These are phyloP conservation scores for Pandion haliaetus DNA, from an alignment of 2,113 vertebrate species.

Conservation along the genomic window DNA sequence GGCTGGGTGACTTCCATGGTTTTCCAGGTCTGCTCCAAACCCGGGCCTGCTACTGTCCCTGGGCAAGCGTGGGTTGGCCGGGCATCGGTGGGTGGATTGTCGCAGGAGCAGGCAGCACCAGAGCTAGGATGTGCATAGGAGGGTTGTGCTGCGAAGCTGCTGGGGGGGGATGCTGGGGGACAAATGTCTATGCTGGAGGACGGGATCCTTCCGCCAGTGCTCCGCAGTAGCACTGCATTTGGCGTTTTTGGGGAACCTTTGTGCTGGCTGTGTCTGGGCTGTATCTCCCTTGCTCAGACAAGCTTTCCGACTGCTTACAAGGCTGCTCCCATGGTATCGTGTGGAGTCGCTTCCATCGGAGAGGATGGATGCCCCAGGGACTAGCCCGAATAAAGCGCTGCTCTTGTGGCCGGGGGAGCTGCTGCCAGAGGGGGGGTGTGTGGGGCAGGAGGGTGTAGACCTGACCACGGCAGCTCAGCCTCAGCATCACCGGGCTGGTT, in stretches of 20 bases:
- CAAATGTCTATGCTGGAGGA: too few species aligned
- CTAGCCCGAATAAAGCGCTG: neutral
- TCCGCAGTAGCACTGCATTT: neutral
- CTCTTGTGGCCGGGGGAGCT: neutral
- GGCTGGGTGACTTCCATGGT: neutral
- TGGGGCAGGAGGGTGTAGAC: neutral
- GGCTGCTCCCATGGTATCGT: fast-evolving
- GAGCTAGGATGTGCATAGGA: fast-evolving
- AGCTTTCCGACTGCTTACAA: neutral
- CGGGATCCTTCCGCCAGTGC: fast-evolving
- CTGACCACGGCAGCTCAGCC: neutral
- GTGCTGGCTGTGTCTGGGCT: neutral
- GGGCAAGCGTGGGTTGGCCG: neutral
- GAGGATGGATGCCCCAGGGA: neutral
- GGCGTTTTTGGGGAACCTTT: neutral
- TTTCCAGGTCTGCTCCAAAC: neutral
- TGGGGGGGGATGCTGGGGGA: too few species aligned
- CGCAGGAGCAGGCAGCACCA: neutral
- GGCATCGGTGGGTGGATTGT: neutral
- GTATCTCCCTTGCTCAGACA: neutral
- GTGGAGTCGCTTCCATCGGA: fast-evolving
- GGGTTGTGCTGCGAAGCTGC: too few species aligned
- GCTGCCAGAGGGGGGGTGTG: neutral
- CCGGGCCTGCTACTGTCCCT: neutral
- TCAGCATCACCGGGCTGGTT: fast-evolving